Percentiles rank a stretch among this genome's conserved stretches.
phyloP scores from a whole-genome alignment of 2,113 vertebrate genomes.

The Perca flavescens region DNA sequence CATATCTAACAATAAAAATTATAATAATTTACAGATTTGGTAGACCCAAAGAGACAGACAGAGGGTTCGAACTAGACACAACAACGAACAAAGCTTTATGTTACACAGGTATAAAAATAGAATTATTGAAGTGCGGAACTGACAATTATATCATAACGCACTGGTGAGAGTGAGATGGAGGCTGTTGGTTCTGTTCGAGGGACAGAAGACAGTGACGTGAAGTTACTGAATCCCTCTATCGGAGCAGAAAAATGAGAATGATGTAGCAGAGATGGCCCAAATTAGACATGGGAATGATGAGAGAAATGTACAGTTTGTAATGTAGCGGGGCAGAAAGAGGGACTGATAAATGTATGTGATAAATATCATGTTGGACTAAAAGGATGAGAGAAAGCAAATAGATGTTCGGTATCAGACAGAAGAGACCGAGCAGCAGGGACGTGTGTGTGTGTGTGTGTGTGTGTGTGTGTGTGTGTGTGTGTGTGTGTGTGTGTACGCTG shows the following conservation, averaged over 20 bases:
- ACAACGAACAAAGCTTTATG: background rate
- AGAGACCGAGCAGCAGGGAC: background rate
- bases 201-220: background rate
- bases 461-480: background rate
- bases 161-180: background rate
- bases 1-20: background rate
- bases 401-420: constrained; percentile 1
- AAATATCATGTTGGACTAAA: background rate
- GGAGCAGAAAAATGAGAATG: background rate
- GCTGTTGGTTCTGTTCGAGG: background rate
- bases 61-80: background rate
- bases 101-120: constrained; percentile 15
- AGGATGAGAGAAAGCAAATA: background rate
- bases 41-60: background rate
- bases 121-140: constrained; percentile 5
- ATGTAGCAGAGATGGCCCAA: background rate
- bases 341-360: background rate
- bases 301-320: background rate
- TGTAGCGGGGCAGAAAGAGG: background rate
- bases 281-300: background rate
- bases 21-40: background rate
- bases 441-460: background rate
- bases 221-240: background rate
- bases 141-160: constrained; percentile 3
- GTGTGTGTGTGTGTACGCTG: background rate